Percentiles rank a stretch among this genome's conserved stretches.
phyloP scores from a whole-genome alignment of 2,888 invertebrate genomes.

The Alsophila aescularia region DNA sequence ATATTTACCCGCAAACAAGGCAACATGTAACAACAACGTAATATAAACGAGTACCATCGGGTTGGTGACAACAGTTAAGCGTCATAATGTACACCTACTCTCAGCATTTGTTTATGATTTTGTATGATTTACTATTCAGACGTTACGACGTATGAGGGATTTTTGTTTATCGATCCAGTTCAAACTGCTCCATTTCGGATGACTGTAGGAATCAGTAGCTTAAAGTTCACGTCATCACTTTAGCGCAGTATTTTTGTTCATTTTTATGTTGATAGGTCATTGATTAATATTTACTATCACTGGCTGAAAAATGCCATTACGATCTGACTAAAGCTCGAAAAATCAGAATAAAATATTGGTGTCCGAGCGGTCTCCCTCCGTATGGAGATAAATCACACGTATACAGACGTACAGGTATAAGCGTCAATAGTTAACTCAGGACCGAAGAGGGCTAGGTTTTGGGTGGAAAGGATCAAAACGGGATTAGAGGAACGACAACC shows the following conservation, averaged over 20 bases:
- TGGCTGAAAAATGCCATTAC: conserved; percentile 18
- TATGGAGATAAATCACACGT: conserved; percentile 51
- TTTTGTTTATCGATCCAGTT: no score
- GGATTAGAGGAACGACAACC: conserved; percentile 89
- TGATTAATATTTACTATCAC: conserved; percentile 3
- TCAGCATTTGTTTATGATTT: not conserved
- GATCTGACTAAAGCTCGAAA: conserved; percentile 30
- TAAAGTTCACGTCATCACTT: no score
- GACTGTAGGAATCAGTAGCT: no score
- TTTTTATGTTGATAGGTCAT: no score
- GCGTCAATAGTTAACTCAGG: conserved; percentile 82
- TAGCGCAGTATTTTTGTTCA: no score
- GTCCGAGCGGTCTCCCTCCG: conserved; percentile 30
- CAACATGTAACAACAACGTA: conserved; percentile 53
- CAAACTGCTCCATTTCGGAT: no score
- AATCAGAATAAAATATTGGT: conserved; percentile 28
- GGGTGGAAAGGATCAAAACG: conserved; percentile 88
- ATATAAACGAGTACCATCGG: conserved; percentile 37
- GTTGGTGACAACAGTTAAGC: conserved; percentile 5
- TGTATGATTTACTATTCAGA: not conserved
- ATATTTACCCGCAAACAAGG: conserved; percentile 66
- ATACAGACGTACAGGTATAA: conserved; percentile 72
- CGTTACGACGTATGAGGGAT: not conserved
- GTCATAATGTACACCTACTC: conserved; percentile 1
- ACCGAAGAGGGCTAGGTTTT: conserved; percentile 82